Evolutionary conservation across 2,888 invertebrate species (phyloP), one percentile per base, ranked within the genome.

Genomic region (Philereme vetulata): DNA sequence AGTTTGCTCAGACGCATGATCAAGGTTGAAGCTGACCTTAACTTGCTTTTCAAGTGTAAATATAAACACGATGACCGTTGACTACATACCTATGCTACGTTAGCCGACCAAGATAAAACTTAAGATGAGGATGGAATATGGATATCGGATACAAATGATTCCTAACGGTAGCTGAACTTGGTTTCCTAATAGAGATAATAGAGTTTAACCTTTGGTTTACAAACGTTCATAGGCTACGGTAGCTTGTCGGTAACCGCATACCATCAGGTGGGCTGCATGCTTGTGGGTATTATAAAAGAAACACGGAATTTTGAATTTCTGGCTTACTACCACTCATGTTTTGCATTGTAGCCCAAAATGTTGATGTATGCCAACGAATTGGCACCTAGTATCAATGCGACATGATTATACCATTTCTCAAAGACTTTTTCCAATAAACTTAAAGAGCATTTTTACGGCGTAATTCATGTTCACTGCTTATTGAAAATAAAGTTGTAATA

Each of bases 401-500:
- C 21, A 43, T 43, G 8, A 43, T 43, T 43, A 36, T 36, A 8
- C 6, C 36, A 36, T 36, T 36, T 36, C 4, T 36, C 5, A 5
- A 36, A 36, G 6, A 36, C 6, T 4, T 36, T 36, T 8, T 36
- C 5, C 36, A 36, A 36, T 36, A 21, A 21, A 21, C 1, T 21
- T 21, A 21, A 21, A 8, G 36, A 36, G 3, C 1, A 36, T 47
- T 36, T 53, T 51, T 61, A 55, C 47, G 38, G 38, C 36, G 59
- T 60, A 64, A 58, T 56, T 54, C 40, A 55, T 51, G 56, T 60
- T 45, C 43, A 49, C 33, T n/a, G 35, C 49, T 53, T 64, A 62
- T 63, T 61, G 58, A 65, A 63, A 62, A 60, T 83, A 80, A 80
- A 82, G 74, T 81, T 79, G 77, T 80, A 81, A 86, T 86, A 82